Evolutionary conservation across 1,140 invertebrate genomes (phyloP).

Genomic region (Radopholus similis): DNA sequence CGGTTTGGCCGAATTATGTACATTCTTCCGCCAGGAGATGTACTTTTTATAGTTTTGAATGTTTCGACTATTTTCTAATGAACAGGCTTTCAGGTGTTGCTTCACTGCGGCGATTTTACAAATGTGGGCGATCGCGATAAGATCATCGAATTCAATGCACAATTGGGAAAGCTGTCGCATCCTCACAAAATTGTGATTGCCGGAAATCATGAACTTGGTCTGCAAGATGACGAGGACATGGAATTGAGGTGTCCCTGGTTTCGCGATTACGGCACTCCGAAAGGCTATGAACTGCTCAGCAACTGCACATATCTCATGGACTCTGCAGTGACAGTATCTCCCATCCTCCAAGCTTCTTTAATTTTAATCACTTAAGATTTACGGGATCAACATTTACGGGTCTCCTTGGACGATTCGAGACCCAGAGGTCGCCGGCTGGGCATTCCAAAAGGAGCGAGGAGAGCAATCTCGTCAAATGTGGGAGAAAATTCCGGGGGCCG

Average conservation of each 20-base stretch:
- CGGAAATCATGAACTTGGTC: conserved; percentile 82
- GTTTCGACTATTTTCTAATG: too few relatives aligned
- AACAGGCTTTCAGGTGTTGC: too few relatives aligned
- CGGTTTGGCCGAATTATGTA: conserved; percentile 34
- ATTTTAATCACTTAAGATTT: conserved; percentile 36
- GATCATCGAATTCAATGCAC: conserved; percentile 72
- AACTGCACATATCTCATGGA: conserved; percentile 49
- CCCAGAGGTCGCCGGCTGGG: conserved; percentile 38
- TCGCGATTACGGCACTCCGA: conserved; percentile 26
- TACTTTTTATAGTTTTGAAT: not conserved
- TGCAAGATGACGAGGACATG: conserved; percentile 65
- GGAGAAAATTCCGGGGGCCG: conserved; percentile 70
- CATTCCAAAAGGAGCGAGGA: conserved; percentile 65
- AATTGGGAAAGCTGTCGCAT: conserved; percentile 69
- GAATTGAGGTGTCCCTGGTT: conserved; percentile 34
- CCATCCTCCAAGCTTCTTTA: not conserved
- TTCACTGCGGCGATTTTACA: conserved; percentile 83
- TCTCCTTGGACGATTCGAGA: conserved; percentile 69
- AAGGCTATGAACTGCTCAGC: conserved; percentile 48
- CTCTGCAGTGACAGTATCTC: conserved; percentile 26
- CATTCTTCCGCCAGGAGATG: conserved; percentile 36
- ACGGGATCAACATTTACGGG: conserved; percentile 50
- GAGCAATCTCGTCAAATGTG: conserved; percentile 73
- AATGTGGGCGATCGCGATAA: conserved; percentile 72
- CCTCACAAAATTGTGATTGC: conserved; percentile 79